Evolutionary conservation across 2,113 vertebrate genomes (phyloP), one percentile per base, ranked within the genome.

Genomic region (Bubalus kerabau): DNA sequence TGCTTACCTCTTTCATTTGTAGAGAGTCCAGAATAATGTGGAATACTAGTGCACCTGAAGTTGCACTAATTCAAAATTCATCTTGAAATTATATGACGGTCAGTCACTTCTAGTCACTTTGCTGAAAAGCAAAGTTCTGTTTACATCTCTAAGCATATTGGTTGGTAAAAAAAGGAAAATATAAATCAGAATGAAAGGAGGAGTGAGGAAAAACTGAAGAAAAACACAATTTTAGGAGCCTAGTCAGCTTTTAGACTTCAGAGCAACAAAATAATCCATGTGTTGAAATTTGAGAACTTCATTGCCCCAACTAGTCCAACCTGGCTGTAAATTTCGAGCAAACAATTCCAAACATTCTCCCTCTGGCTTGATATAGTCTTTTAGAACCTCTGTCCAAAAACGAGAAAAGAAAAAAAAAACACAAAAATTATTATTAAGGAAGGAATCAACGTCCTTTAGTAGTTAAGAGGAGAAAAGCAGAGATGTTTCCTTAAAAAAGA

Each of bases 231-330:
- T n/a, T 94, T 85, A 67, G 87, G 36, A 94, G 7, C 26, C 91
- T 28, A 90, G 15, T 99, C 97, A 98, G 57, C 87, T 96, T 95
- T 94, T 92, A 84, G 98, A 96, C 84, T 87, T 78, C 57, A 96
- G 24, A 95, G 93, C 78, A 97, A 97, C 96, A 91, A 99, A 99
- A 97, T 99, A 99, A 97, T 99, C 99, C 19, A 98, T 28, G 17
- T 99, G 99, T 97, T 99, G 99, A 96, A 99, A 99, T 98, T 99
- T 99, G 91, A 99, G 99, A 94, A 99, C 99, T 98, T 99, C 99
- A 2, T 99, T 99, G 96, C 99, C 99, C 99, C 99, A 99, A 97
- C 99, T 99, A 94, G 99, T 99, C 99, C 99, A 99, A 48, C 99
- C 99, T 2, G 99, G 99, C 95, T 99, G 99, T 26, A 99, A 99